phyloP scores from a whole-genome alignment of 2,888 invertebrate species.

The Vannuccia rotundouncinata region DNA sequence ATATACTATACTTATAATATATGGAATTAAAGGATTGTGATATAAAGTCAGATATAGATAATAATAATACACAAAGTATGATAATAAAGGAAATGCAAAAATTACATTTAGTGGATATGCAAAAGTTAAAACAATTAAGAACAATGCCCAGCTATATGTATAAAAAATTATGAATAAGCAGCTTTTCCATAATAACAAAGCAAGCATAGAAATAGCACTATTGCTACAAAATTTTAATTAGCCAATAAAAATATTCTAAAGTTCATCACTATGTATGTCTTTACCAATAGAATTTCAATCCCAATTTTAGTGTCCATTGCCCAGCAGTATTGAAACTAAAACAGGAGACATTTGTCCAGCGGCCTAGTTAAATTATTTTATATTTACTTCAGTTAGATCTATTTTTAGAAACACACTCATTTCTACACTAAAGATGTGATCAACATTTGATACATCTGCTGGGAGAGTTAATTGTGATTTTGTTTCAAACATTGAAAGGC shows the following conservation, averaged over 20 bases:
- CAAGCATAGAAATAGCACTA: background rate
- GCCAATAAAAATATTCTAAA: background rate
- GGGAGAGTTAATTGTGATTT: background rate
- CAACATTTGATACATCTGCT: too few species aligned
- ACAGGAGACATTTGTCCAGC: background rate
- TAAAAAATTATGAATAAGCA: background rate
- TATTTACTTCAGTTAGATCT: background rate
- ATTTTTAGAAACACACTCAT: background rate
- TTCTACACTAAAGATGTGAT: background rate
- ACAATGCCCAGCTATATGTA: background rate
- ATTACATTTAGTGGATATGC: background rate
- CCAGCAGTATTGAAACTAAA: background rate
- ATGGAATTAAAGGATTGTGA: background rate
- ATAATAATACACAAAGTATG: background rate
- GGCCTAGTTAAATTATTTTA: background rate
- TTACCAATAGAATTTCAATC: background rate
- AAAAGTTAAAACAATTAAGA: background rate
- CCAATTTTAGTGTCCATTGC: background rate
- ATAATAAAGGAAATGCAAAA: background rate
- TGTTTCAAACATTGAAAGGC: background rate
- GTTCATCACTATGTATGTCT: background rate
- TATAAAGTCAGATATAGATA: background rate
- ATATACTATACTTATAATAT: background rate
- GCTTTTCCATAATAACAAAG: background rate
- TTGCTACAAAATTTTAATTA: background rate